Conservation (phyloP, 2,113 vertebrate genomes). For the Nerophis lumbriciformis region DNA sequence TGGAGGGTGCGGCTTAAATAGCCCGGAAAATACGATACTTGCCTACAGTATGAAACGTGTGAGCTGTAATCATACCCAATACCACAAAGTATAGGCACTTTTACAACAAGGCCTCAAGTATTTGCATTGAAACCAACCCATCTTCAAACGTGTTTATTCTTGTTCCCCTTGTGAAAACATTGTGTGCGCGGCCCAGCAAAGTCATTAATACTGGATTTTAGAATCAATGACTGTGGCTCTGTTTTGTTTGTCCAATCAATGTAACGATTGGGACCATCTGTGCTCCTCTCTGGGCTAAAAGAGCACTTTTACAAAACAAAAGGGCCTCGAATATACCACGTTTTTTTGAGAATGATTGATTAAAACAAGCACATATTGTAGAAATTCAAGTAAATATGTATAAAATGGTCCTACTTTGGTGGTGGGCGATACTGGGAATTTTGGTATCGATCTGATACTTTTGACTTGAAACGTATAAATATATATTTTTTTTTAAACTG, state of each 20-base stretch:
- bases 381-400: too few relatives aligned
- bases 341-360: too few relatives aligned
- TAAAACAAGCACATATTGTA: too few relatives aligned
- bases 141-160: conserved; percentile 25
- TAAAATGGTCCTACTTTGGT: too few relatives aligned
- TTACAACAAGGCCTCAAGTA: background rate
- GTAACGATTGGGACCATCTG: conserved; percentile 19
- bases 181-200: conserved; percentile 29
- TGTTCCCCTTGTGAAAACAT: conserved; percentile 35
- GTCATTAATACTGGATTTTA: conserved; percentile 65
- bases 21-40: too few relatives aligned
- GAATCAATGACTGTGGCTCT: conserved; percentile 50
- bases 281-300: conserved; percentile 9
- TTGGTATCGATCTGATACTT: too few relatives aligned
- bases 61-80: conserved; percentile 5
- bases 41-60: background rate
- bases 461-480: too few relatives aligned
- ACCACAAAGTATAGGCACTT: background rate
- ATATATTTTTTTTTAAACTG: too few relatives aligned
- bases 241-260: conserved; percentile 62
- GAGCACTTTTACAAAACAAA: background rate
- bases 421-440: too few relatives aligned
- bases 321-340: background rate
- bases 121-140: conserved; percentile 2
- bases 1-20: too few relatives aligned